Conservation (phyloP, 2,888 invertebrate species). For the Brenthis ino region DNA sequence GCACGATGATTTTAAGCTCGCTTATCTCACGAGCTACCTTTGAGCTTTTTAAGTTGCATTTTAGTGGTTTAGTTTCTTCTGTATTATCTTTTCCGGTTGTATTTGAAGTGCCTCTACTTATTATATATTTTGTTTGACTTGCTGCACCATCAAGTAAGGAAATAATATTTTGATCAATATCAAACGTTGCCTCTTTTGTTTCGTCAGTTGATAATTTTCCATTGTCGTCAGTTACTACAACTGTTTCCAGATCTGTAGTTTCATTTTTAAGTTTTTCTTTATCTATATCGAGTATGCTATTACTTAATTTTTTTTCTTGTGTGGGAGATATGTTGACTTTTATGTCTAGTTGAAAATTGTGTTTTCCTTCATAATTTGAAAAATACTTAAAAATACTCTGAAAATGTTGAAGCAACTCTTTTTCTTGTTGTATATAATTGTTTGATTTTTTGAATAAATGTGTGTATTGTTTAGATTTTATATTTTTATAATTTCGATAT, state of each 20-base stretch:
- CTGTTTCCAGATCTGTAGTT: constrained; percentile 3
- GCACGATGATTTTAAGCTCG: constrained; percentile 58
- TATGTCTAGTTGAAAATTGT: constrained; percentile 60
- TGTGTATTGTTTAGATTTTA: constrained; percentile 47
- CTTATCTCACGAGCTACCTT: constrained; percentile 58
- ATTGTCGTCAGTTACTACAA: not conserved
- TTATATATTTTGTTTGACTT: constrained; percentile 57
- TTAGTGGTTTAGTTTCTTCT: constrained; percentile 40
- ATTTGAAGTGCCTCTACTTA: constrained; percentile 44
- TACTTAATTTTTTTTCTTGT: constrained; percentile 37
- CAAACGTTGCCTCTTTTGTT: constrained; percentile 4
- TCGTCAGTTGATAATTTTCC: not conserved
- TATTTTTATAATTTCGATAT: constrained; percentile 36
- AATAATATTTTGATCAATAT: constrained; percentile 50
- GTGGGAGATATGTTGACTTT: constrained; percentile 57
- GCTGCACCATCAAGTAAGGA: constrained; percentile 59
- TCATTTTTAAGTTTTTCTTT: not conserved
- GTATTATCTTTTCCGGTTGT: constrained; percentile 37
- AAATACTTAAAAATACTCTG: constrained; percentile 57
- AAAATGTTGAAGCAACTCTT: constrained; percentile 48
- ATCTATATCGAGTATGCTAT: constrained; percentile 21
- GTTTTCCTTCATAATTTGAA: constrained; percentile 47
- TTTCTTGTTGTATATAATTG: constrained; percentile 36
- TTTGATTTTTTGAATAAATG: constrained; percentile 48
- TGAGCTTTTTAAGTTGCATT: constrained; percentile 20